phyloP scores from a whole-genome alignment of 2,113 vertebrate genomes.

The Etheostoma cragini region DNA sequence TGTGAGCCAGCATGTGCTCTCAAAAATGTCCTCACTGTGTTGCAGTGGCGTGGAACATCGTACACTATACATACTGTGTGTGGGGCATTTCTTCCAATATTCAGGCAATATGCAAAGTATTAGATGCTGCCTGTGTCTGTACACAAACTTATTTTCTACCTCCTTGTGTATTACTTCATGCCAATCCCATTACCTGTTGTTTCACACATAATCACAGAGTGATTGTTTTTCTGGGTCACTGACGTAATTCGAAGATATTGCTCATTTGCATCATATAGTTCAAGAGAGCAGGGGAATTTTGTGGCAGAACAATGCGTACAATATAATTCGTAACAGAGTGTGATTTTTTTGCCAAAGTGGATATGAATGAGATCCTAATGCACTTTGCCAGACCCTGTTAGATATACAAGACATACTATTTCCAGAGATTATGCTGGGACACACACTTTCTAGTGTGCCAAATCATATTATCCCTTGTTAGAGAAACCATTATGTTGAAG shows the following conservation, averaged over 20 bases:
- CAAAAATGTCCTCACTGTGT: conserved; percentile 12
- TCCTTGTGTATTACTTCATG: conserved; percentile 34
- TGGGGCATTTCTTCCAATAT: conserved; percentile 27
- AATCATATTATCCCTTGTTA: conserved; percentile 62
- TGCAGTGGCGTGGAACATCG: not conserved
- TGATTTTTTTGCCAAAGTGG: conserved; percentile 43
- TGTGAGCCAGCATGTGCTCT: conserved; percentile 12
- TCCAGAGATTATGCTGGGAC: conserved; percentile 38
- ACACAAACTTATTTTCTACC: conserved; percentile 14
- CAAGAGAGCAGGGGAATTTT: conserved; percentile 20
- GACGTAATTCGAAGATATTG: conserved; percentile 39
- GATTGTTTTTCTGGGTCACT: conserved; percentile 35
- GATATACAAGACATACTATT: conserved; percentile 40
- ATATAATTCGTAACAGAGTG: conserved; percentile 47
- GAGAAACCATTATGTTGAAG: conserved; percentile 25
- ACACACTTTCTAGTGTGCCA: conserved; percentile 53
- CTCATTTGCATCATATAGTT: conserved; percentile 13
- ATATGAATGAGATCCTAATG: conserved; percentile 62
- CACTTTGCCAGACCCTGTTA: conserved; percentile 41
- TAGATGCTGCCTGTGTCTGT: conserved; percentile 15
- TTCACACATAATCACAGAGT: conserved; percentile 35
- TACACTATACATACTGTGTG: conserved; percentile 19
- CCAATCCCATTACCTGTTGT: conserved; percentile 29
- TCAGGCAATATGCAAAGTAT: conserved; percentile 7
- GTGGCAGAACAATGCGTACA: conserved; percentile 52